phyloP scores from a whole-genome alignment of 1,140 invertebrate genomes.

The Druon quercuslanigerum region DNA sequence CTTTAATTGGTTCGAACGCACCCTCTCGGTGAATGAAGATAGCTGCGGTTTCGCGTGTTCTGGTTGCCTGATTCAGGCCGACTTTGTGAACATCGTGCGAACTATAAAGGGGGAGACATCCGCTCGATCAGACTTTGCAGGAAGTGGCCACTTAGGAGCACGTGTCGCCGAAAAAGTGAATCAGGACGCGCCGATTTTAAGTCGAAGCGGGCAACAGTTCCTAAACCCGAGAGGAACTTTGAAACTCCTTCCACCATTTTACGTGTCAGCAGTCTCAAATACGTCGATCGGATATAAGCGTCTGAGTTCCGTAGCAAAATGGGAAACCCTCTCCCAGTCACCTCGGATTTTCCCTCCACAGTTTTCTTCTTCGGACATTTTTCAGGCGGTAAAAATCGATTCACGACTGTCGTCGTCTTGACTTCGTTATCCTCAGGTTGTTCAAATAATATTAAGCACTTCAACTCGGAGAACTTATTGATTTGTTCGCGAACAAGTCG shows the following conservation, averaged over 20 bases:
- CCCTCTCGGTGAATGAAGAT: constrained; percentile 20
- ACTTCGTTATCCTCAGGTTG: not conserved
- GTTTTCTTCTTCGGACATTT: constrained; percentile 21
- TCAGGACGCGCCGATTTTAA: constrained; percentile 20
- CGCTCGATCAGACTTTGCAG: constrained; percentile 25
- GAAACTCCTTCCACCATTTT: constrained; percentile 23
- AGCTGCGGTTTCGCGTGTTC: constrained; percentile 27
- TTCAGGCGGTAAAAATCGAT: constrained; percentile 23
- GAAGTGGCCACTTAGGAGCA: constrained; percentile 29
- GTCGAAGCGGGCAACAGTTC: constrained; percentile 21
- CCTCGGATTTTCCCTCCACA: constrained; percentile 15
- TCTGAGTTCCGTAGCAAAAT: constrained; percentile 21
- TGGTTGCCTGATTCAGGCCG: constrained; percentile 21
- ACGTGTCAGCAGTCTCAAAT: constrained; percentile 30
- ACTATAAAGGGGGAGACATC: constrained; percentile 12
- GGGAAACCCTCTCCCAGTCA: constrained; percentile 18
- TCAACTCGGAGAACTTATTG: constrained; percentile 9
- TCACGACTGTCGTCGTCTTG: constrained; percentile 29
- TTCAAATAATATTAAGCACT: constrained; percentile 11
- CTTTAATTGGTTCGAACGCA: constrained; percentile 27
- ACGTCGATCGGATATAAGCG: constrained; percentile 26
- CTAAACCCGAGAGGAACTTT: constrained; percentile 22
- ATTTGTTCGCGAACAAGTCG: constrained; percentile 21
- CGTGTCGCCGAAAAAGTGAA: constrained; percentile 27
- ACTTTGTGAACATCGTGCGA: constrained; percentile 26